Percentiles rank a stretch among this genome's conserved stretches.
Evolutionary conservation across 2,113 vertebrate species (phyloP).

Genomic region (Gymnogyps californianus): DNA sequence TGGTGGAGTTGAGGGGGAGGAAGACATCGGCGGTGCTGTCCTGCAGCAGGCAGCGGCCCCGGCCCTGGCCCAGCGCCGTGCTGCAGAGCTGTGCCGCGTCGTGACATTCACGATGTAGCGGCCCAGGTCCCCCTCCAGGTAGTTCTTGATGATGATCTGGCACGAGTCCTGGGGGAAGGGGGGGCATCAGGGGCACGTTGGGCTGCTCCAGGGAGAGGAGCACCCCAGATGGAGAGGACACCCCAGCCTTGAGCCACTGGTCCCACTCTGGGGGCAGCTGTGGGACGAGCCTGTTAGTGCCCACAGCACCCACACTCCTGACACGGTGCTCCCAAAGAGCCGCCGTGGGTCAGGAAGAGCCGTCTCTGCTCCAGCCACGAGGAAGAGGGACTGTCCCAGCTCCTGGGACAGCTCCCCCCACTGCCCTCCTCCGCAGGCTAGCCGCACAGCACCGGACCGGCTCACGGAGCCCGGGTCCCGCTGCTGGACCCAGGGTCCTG

Average conservation of each 20-base stretch:
- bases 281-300: too few species aligned
- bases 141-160: constrained; percentile 79
- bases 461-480: too few species aligned
- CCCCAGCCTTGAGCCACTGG: background rate
- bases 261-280: background rate
- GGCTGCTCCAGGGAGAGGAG: background rate
- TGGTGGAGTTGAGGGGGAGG: constrained; percentile 85
- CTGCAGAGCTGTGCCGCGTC: constrained; percentile 91
- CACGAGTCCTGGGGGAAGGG: constrained; percentile 77
- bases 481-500: too few species aligned
- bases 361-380: too few species aligned
- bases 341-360: too few species aligned
- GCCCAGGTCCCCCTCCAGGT: constrained; percentile 80
- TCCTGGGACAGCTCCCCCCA: too few species aligned
- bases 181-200: background rate
- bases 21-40: constrained; percentile 76
- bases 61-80: constrained; percentile 75
- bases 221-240: background rate
- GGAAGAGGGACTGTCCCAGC: too few species aligned
- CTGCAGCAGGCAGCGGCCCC: constrained; percentile 86
- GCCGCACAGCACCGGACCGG: too few species aligned
- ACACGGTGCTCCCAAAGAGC: too few species aligned
- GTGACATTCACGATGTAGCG: constrained; percentile 90
- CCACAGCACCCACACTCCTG: too few species aligned
- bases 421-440: too few species aligned